Conservation (phyloP, 92 coral and sea anemone genomes). For the Diadumene lineata region DNA sequence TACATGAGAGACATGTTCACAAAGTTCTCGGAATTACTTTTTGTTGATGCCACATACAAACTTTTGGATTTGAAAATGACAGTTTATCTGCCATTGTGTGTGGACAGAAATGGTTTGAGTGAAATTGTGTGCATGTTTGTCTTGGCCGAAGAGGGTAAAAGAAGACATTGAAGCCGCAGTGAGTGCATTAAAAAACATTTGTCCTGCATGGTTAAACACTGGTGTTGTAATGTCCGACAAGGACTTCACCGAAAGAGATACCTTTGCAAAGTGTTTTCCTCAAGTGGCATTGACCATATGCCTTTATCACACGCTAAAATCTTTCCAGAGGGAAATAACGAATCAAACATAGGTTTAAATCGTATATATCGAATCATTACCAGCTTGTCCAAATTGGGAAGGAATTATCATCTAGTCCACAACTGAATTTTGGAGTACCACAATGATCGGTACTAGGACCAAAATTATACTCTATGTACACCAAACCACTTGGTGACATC, state of each 20-base stretch:
- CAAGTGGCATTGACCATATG: slow-evolving; percentile 27
- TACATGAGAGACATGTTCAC: background rate
- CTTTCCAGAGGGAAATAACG: slow-evolving; percentile 49
- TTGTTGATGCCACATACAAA: slow-evolving; percentile 40
- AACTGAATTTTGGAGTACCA: too few species aligned
- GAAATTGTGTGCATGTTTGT: slow-evolving; percentile 61
- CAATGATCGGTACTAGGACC: too few species aligned
- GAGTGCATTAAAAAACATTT: background rate
- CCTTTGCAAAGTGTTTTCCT: slow-evolving; percentile 25
- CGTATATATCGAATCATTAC: too few species aligned
- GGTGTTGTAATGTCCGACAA: background rate
- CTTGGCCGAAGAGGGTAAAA: slow-evolving; percentile 60
- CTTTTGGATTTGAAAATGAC: slow-evolving; percentile 55
- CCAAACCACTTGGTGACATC: too few species aligned
- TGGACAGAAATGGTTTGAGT: slow-evolving; percentile 62
- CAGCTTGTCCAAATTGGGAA: too few species aligned
- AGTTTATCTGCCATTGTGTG: slow-evolving; percentile 48
- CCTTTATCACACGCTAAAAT: slow-evolving; percentile 52
- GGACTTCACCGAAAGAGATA: slow-evolving; percentile 7
- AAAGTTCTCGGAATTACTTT: background rate
- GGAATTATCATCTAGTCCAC: too few species aligned
- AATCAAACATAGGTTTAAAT: too few species aligned
- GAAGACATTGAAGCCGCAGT: slow-evolving; percentile 34
- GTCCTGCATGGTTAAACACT: background rate
- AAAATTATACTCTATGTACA: too few species aligned